Percentiles rank a stretch among this genome's conserved stretches.
Conservation (phyloP, 2,888 invertebrate genomes). For the Hirudinaria manillensis region DNA sequence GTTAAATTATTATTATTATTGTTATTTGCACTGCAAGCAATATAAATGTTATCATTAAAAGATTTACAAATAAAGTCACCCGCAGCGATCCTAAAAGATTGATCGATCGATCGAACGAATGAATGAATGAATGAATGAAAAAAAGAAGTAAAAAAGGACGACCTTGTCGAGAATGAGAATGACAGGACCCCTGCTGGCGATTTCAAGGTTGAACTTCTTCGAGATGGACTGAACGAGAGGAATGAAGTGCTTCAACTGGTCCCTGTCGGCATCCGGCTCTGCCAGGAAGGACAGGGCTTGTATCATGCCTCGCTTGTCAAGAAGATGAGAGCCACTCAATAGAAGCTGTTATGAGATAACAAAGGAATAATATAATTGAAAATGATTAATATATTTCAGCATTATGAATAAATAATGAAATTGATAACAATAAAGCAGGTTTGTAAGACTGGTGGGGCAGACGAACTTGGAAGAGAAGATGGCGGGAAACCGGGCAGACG, state of each 20-base stretch:
- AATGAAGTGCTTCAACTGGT: slow-evolving; percentile 13
- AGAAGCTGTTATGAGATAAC: slow-evolving; percentile 29
- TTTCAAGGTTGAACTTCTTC: slow-evolving; percentile 19
- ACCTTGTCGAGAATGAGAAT: slow-evolving; percentile 49
- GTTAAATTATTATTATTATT: too few relatives aligned
- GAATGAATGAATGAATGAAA: too few relatives aligned
- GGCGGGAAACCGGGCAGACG: not conserved
- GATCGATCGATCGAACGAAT: too few relatives aligned
- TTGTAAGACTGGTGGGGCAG: not conserved
- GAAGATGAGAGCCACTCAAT: slow-evolving; percentile 32
- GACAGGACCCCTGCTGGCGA: slow-evolving; percentile 39
- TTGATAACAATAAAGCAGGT: too few relatives aligned
- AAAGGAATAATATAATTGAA: too few relatives aligned
- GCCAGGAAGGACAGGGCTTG: slow-evolving; percentile 32
- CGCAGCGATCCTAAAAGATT: not conserved
- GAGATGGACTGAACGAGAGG: slow-evolving; percentile 20
- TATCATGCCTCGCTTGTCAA: slow-evolving; percentile 30
- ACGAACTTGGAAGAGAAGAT: not conserved
- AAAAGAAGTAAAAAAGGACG: slow-evolving; percentile 17
- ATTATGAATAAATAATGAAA: too few relatives aligned
- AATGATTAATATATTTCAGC: too few relatives aligned
- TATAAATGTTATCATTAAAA: too few relatives aligned
- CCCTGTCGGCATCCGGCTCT: slow-evolving; percentile 16
- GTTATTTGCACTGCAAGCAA: too few relatives aligned
- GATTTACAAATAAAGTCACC: not conserved